phyloP scores from a whole-genome alignment of 64 coral and sea anemone genomes.

The Anthopleura sola region DNA sequence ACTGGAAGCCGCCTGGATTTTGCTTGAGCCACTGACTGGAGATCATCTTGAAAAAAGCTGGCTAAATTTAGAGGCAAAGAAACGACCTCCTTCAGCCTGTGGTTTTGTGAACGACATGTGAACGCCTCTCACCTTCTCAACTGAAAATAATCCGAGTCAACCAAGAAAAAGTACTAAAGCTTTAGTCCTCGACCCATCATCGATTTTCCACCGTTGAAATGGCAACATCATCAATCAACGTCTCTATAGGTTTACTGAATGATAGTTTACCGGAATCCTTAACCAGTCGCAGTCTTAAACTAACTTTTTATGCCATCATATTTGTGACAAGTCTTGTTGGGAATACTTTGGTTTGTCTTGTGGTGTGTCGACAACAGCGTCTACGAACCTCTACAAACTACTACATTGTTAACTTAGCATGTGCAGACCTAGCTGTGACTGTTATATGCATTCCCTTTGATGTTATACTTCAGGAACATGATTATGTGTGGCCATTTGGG shows the following conservation, averaged over 20 bases:
- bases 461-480: conserved; percentile 73
- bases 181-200: background rate
- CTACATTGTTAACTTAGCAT: conserved; percentile 80
- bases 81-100: too few relatives aligned
- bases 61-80: too few relatives aligned
- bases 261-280: background rate
- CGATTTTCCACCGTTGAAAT: background rate
- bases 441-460: conserved; percentile 87
- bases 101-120: too few relatives aligned
- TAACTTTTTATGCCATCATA: conserved; percentile 56
- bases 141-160: background rate
- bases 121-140: background rate
- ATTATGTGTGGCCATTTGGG: conserved; percentile 78
- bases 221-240: background rate
- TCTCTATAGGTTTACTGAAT: background rate
- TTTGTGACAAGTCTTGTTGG: conserved; percentile 60
- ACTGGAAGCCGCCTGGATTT: background rate
- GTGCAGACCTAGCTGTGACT: conserved; percentile 71
- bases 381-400: conserved; percentile 89
- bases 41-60: too few relatives aligned
- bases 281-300: conserved; percentile 31
- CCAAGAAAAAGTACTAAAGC: too few relatives aligned
- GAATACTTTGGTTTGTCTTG: conserved; percentile 75
- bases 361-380: conserved; percentile 73
- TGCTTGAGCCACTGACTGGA: too few relatives aligned